Conservation (phyloP, 2,797 vertebrate species). For the Oreonectes daqikongensis region DNA sequence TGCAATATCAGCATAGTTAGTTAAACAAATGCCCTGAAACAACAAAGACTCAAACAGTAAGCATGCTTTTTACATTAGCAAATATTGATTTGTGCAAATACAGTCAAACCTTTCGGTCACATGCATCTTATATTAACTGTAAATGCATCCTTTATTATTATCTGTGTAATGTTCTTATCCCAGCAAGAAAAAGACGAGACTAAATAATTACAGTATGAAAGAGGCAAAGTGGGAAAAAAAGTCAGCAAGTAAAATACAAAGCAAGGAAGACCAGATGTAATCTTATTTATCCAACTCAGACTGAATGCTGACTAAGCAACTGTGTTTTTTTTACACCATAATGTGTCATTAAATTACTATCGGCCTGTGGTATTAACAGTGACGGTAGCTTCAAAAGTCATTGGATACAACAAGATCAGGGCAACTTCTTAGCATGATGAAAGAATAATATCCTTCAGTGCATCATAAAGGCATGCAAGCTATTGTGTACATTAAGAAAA, state of each 20-base stretch:
- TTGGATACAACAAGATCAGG: background rate
- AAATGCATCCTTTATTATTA: background rate
- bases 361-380: background rate
- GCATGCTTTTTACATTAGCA: background rate
- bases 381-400: background rate
- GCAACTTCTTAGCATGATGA: background rate
- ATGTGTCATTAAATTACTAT: constrained; percentile 9
- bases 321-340: constrained; percentile 4
- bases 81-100: background rate
- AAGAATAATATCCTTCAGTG: background rate
- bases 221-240: background rate
- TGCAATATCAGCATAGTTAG: constrained; percentile 21
- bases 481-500: background rate
- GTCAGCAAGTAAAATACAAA: background rate
- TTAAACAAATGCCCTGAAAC: constrained; percentile 15
- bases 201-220: background rate
- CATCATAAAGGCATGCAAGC: background rate
- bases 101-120: background rate
- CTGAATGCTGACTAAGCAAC: background rate
- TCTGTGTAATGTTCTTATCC: background rate
- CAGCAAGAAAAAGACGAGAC: background rate
- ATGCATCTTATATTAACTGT: background rate
- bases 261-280: background rate
- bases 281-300: background rate
- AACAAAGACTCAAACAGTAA: too few species aligned